phyloP scores from a whole-genome alignment of 2,888 invertebrate species.

The Corbicula japonica region DNA sequence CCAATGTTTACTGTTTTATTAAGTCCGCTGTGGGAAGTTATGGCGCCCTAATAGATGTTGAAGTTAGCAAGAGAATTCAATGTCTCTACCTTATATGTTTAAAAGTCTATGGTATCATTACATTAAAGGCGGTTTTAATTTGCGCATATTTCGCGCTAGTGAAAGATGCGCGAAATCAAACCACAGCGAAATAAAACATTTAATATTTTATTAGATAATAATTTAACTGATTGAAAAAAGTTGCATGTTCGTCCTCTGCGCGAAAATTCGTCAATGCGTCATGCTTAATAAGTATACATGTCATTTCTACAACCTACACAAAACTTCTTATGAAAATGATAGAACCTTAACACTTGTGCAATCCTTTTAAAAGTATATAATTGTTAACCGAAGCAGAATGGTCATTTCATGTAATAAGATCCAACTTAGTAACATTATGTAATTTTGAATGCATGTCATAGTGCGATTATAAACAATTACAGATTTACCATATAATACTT shows the following conservation, averaged over 20 bases:
- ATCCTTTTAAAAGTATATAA: too few species aligned
- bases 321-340: too few species aligned
- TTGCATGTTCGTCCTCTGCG: too few species aligned
- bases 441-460: not conserved
- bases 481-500: not conserved
- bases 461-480: not conserved
- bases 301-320: too few species aligned
- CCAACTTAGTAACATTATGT: not conserved
- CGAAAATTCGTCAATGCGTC: too few species aligned
- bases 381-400: too few species aligned
- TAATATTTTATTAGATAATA: not conserved
- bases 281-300: too few species aligned
- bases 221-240: too few species aligned
- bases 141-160: not conserved
- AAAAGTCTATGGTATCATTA: not conserved
- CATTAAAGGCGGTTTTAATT: not conserved
- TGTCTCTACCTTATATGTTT: not conserved
- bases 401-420: not conserved
- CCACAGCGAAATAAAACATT: not conserved
- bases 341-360: too few species aligned
- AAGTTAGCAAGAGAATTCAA: not conserved
- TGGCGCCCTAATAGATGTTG: not conserved
- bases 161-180: not conserved
- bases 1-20: conserved; percentile 12
- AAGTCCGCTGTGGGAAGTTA: not conserved